These are phyloP conservation scores for Spizaetus ornatus DNA, from an alignment of 2,113 vertebrate genomes.

Conservation along the genomic window DNA sequence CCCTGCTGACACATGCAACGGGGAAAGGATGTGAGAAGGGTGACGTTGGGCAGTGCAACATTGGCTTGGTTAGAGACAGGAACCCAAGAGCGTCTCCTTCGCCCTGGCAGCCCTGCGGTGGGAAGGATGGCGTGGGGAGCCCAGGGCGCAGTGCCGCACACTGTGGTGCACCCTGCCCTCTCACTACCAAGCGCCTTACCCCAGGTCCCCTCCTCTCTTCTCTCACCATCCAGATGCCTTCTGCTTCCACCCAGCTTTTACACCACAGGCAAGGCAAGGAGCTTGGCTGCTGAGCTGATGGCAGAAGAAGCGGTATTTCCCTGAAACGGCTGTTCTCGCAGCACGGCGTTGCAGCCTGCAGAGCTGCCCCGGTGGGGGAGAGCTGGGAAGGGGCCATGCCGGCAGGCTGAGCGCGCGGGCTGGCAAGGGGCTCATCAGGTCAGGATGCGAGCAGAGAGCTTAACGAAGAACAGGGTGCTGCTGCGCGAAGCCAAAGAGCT, in stretches of 20 bases:
- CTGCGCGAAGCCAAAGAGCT: background rate
- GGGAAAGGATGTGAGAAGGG: background rate
- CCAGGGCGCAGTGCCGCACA: accelerated
- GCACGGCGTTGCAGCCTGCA: accelerated
- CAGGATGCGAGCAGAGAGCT: background rate
- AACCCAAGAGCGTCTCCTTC: background rate
- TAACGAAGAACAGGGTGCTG: background rate
- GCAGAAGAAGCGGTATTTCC: background rate
- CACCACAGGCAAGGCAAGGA: background rate
- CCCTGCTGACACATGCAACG: accelerated
- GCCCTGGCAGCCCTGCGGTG: accelerated
- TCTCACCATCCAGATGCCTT: background rate
- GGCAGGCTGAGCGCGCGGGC: accelerated
- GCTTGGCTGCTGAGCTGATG: background rate
- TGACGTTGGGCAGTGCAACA: background rate
- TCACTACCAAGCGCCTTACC: accelerated
- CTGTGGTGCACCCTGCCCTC: background rate
- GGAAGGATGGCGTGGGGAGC: accelerated
- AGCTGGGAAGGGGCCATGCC: background rate
- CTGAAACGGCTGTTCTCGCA: accelerated
- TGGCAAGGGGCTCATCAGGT: background rate
- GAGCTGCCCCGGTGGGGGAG: accelerated
- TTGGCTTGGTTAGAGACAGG: background rate
- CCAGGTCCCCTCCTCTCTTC: background rate
- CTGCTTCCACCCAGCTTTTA: background rate